Evolutionary conservation across 2,113 vertebrate genomes (phyloP).

Genomic region (Lipotes vexillifer): DNA sequence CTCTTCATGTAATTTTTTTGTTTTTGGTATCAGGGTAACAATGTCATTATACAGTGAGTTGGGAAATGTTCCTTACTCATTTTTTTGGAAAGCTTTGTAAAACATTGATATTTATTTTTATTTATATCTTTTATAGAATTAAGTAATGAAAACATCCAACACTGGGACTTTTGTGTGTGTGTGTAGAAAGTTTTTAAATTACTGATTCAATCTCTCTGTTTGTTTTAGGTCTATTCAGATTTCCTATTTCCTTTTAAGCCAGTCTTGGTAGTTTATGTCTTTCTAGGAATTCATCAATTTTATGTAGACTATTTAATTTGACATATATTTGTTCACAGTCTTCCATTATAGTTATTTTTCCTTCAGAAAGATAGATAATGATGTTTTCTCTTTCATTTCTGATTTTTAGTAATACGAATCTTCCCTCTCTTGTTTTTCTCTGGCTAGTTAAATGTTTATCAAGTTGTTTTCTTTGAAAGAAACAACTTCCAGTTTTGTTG

Average conservation of each 20-base stretch:
- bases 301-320: too few relatives aligned
- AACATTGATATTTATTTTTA: not conserved
- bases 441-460: not conserved
- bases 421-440: not conserved
- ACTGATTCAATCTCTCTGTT: too few relatives aligned
- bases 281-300: not conserved
- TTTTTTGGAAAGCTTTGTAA: not conserved
- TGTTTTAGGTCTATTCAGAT: too few relatives aligned
- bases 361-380: not conserved
- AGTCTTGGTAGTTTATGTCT: too few relatives aligned
- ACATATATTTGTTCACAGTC: too few relatives aligned
- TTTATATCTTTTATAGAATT: not conserved
- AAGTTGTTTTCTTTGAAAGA: not conserved
- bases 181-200: not conserved
- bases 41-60: not conserved
- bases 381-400: not conserved
- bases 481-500: not conserved
- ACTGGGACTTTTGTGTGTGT: not conserved
- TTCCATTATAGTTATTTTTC: not conserved
- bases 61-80: not conserved
- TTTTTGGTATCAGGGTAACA: not conserved
- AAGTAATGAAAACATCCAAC: not conserved
- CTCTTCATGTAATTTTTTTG: not conserved
- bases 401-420: not conserved
- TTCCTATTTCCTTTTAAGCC: too few relatives aligned